Percentiles rank a stretch among this genome's conserved stretches.
phyloP scores from a whole-genome alignment of 2,113 vertebrate species.

The Hemibates koningsi region DNA sequence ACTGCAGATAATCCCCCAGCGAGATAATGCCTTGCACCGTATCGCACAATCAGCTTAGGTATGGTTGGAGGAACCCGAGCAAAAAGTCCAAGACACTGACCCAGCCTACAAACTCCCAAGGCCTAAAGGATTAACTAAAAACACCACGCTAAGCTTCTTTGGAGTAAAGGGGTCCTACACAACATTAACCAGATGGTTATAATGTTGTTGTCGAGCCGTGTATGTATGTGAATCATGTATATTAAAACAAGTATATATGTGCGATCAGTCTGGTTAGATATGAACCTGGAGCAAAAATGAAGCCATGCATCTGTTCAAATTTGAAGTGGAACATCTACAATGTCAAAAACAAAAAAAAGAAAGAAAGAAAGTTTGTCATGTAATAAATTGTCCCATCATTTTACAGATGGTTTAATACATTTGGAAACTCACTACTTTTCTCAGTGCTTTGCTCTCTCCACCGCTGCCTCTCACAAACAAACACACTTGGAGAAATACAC shows the following conservation, averaged over 20 bases:
- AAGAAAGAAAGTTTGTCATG: background rate
- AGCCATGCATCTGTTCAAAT: background rate
- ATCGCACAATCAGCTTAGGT: background rate
- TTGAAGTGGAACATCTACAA: background rate
- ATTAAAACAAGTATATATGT: background rate
- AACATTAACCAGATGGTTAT: background rate
- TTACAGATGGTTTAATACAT: background rate
- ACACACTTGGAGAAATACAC: background rate
- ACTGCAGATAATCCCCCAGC: fast-evolving
- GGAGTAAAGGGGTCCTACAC: background rate
- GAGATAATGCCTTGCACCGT: background rate
- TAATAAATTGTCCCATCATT: background rate
- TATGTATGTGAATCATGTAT: background rate
- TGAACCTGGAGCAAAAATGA: background rate
- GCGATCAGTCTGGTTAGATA: background rate
- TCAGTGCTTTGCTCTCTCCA: background rate
- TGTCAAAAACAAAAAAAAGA: fast-evolving
- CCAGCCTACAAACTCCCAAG: background rate
- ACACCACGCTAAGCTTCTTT: background rate
- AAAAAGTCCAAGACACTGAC: background rate
- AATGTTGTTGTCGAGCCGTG: background rate
- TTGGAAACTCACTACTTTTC: background rate
- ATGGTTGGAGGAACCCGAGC: fast-evolving
- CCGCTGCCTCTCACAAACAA: background rate
- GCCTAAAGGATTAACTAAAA: background rate